Base-by-base conservation (phyloP, 2,888 invertebrate species). In the Dysmachus trigonus region DNA sequence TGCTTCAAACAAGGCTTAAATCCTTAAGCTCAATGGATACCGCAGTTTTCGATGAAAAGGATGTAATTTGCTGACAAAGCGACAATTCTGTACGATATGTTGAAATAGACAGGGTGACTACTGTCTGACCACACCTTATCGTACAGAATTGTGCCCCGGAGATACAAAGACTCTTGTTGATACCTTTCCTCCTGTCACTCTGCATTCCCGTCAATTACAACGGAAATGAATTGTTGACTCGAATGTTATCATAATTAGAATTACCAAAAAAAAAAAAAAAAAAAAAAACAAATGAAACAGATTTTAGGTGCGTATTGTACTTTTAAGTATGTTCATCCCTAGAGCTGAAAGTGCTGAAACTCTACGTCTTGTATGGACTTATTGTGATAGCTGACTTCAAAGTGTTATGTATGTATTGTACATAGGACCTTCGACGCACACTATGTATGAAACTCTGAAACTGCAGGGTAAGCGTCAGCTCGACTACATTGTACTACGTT, bases 21-120 rank as follows among this genome's bases (percentile, higher is more conserved):
- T 96, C 96, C 88, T 93, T 96, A 83, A 92, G 92, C 87, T 96
- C 96, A 7, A 92, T 92, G 92, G 97, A 97, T 92, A 96, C 96
- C 88, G 96, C 96, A 88, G 96, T 96, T 88, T 95, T 96, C 90
- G 96, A 96, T 90, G 96, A 96, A 90, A 97, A 97, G 92, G 97
- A 96, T 92, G 96, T 97, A 93, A 96, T 97, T 94, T 97, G 97
- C 97, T 97, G 97, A 97, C 97, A 96, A 94, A 96, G 95, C 95
- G 97, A 97, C 95, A 96, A 96, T 96, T 97, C 97, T 95, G 97
- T 97, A 93, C 96, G 97, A 91, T 97, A 97, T 93, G 96, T 97
- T 91, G 97, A 97, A 93, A 95, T 97, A 90, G 97, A 97, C 92
- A 95, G 97, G 88, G 97, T 97, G 91, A 97, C 97, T 90, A 97